Percentiles rank a stretch among this genome's conserved stretches.
These are phyloP conservation scores for Mya arenaria DNA, from an alignment of 1,140 invertebrate genomes.

Conservation along the genomic window DNA sequence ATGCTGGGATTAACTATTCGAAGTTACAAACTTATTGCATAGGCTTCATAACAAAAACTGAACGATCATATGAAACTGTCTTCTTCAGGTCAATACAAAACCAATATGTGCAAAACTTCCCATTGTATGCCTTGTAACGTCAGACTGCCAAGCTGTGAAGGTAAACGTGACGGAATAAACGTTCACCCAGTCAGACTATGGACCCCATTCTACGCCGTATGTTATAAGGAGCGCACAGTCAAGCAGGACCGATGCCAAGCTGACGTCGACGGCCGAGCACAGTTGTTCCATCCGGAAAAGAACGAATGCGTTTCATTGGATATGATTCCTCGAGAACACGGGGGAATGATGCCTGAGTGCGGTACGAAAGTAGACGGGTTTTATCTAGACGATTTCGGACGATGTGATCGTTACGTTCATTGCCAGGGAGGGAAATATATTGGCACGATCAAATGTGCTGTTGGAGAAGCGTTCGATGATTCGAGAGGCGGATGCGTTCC, in stretches of 20 bases:
- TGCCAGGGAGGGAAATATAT: conserved; percentile 37
- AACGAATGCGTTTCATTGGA: conserved; percentile 43
- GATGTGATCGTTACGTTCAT: conserved; percentile 34
- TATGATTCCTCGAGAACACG: conserved; percentile 35
- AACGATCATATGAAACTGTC: too few species aligned
- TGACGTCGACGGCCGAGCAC: conserved; percentile 17
- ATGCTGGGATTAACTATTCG: too few species aligned
- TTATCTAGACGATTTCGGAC: conserved; percentile 45
- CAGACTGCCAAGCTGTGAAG: conserved; percentile 55
- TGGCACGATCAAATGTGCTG: conserved; percentile 1
- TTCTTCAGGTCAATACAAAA: conserved; percentile 48
- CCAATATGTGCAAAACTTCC: neutral
- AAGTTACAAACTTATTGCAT: too few species aligned
- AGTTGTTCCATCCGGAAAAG: conserved; percentile 28
- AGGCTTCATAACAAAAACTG: too few species aligned
- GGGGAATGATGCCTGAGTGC: conserved; percentile 52
- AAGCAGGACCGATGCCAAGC: conserved; percentile 30
- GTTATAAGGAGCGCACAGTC: conserved; percentile 49
- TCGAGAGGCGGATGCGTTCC: neutral
- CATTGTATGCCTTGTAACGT: conserved; percentile 55
- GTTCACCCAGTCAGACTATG: conserved; percentile 42
- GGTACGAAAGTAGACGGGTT: conserved; percentile 31
- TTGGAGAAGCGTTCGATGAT: conserved; percentile 25
- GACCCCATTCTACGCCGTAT: conserved; percentile 54
- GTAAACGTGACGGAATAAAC: conserved; percentile 43